Base-by-base conservation (phyloP, 2,797 vertebrate species). In the Sebastolobus altivelis region DNA sequence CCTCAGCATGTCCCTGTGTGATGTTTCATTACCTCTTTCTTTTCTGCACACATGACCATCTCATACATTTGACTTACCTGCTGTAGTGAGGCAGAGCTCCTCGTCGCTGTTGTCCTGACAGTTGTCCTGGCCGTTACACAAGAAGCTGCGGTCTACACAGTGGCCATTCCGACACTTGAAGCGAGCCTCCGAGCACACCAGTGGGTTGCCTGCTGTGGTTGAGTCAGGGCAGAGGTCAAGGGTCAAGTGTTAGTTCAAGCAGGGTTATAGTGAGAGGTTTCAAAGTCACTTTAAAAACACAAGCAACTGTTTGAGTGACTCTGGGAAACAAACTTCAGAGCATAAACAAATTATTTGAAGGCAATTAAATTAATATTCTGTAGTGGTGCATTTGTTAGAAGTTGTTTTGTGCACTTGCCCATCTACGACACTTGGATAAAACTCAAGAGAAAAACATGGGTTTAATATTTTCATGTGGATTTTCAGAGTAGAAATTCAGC, bases 71-170 rank as follows among this genome's bases (percentile, higher is more conserved):
- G 27, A 35, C 93, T 79, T 97, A 99, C 98, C 98, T 94, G 97
- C 97, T 56, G 97, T 96, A 59, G 94, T 97, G 46, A 97, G 96
- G 6, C 98, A 99, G 92, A 96, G 95, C 82, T 99, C 97, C 79
- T 99, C 98, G 0, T 99, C 98, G 0, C 98, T 99, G 95, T 98
- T 99, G 93, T 99, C 98, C 49, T 97, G 96, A 84, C 98, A 99
- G 94, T 99, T 99, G 85, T 99, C 97, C 66, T 98, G 96, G 60
- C 97, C 97, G 1, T 99, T 98, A 11, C 98, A 99, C 70, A 99
- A 93, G 91, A 99, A 99, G 92, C 98, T 99, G 89, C 97, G 98
- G 92, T 99, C 98, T 10, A 99, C 97, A 92, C 98, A 99, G 60
- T 97, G 97, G 20, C 98, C 97, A 1, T 99, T 99, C 81, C 94